phyloP scores from a whole-genome alignment of 1,140 invertebrate species.

The Frieseomelitta varia region DNA sequence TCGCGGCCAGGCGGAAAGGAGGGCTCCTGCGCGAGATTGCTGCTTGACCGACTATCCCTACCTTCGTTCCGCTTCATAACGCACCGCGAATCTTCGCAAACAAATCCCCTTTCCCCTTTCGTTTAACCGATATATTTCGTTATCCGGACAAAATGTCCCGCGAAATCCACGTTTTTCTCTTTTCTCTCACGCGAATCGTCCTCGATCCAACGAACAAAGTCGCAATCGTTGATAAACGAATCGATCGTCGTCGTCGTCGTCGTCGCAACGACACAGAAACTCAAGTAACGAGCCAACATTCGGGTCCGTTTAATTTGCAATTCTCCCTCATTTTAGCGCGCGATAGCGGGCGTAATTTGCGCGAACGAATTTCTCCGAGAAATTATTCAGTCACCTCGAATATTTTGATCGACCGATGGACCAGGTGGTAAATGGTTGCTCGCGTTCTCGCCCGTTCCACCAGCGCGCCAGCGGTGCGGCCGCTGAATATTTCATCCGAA shows the following conservation, averaged over 20 bases:
- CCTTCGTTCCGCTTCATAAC: constrained; percentile 8
- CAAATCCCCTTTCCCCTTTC: not conserved
- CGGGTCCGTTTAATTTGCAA: too few relatives aligned
- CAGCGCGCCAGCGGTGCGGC: not conserved
- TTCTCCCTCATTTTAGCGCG: not conserved
- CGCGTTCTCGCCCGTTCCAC: constrained; percentile 21
- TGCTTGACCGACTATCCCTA: constrained; percentile 55
- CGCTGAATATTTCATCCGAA: constrained; percentile 75
- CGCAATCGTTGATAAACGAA: too few relatives aligned
- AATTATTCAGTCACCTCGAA: not conserved
- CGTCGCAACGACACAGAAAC: too few relatives aligned
- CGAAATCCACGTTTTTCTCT: not conserved
- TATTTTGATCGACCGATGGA: constrained; percentile 29
- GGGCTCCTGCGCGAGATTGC: constrained; percentile 54
- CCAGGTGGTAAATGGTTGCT: constrained; percentile 4
- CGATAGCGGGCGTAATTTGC: not conserved
- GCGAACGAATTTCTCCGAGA: not conserved
- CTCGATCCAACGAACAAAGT: too few relatives aligned
- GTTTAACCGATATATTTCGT: not conserved
- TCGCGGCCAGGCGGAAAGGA: constrained; percentile 20
- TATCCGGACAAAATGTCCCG: not conserved
- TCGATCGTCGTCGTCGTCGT: too few relatives aligned
- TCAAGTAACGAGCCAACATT: too few relatives aligned
- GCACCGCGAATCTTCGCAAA: not conserved
- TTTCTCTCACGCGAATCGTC: too few relatives aligned